Conservation (phyloP, 2,888 invertebrate species). For the Andrena marginata region DNA sequence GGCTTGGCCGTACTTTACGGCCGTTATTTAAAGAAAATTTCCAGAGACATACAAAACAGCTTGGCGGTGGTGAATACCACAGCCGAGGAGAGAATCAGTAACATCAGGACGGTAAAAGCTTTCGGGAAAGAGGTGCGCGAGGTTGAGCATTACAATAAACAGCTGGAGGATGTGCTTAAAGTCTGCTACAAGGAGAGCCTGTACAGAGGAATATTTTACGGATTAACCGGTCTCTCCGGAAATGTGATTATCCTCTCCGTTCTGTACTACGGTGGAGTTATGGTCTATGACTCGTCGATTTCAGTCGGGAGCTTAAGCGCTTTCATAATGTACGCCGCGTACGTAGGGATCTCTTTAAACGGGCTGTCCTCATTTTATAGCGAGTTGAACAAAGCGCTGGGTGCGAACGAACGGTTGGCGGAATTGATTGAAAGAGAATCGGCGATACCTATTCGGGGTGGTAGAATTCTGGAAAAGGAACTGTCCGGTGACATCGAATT, state of each 20-base stretch:
- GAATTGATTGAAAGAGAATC: constrained; percentile 94
- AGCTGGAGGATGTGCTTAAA: constrained; percentile 90
- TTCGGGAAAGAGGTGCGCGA: constrained; percentile 95
- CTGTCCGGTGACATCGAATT: constrained; percentile 90
- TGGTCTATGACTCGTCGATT: constrained; percentile 92
- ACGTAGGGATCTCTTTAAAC: constrained; percentile 95
- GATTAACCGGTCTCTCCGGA: constrained; percentile 95
- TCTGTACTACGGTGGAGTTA: constrained; percentile 95
- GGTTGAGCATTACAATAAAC: constrained; percentile 88
- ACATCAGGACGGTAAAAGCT: constrained; percentile 96
- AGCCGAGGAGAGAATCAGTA: constrained; percentile 96
- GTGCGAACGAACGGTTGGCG: constrained; percentile 96
- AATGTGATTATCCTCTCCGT: constrained; percentile 96
- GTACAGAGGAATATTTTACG: constrained; percentile 96
- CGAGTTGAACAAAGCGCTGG: constrained; percentile 96
- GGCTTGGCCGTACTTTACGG: constrained; percentile 93
- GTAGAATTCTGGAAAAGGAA: constrained; percentile 79
- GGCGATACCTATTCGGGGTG: constrained; percentile 89
- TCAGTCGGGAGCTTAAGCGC: constrained; percentile 96
- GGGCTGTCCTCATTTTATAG: constrained; percentile 97
- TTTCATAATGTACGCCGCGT: constrained; percentile 97
- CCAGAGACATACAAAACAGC: constrained; percentile 91
- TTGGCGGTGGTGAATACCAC: constrained; percentile 86
- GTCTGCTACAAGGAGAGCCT: constrained; percentile 95
- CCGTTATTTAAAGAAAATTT: constrained; percentile 93